Evolutionary conservation across 1,140 invertebrate species (phyloP), one percentile per base, ranked within the genome.

Genomic region (Doryteuthis pealeii): DNA sequence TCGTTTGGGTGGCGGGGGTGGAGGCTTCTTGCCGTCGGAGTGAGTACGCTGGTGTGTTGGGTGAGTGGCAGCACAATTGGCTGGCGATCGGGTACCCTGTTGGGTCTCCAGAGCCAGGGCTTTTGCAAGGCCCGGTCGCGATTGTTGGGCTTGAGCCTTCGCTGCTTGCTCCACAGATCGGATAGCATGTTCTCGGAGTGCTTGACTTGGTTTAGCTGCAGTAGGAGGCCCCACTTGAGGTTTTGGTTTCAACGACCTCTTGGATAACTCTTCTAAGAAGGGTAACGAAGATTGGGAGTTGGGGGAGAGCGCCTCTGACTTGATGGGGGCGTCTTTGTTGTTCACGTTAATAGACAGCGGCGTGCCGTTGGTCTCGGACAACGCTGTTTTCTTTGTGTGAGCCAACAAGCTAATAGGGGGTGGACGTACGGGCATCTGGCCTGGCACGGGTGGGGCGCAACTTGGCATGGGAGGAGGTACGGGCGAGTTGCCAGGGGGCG

Each of bases 251-350:
- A 32, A 67, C 33, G 74, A 65, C 45, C 74, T 66, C 30, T 72
- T 78, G n/a, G 75, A 72, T 40, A 80, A 35, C 70, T 80, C 78
- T n/a, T 68, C 54, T 35, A 78, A 35, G 68, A 77, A 78, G 71
- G 79, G 80, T 69, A 81, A 76, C 75, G 76, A 77, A 70, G 54
- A 74, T 22, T 74, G 67, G 69, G 67, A 49, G 32, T 73, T 71
- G 45, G 76, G 45, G 2, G 71, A 65, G 28, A 54, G 65, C 18
- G 70, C 58, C 62, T 65, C 70, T 4, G 18, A 12, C 32, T 68
- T 68, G 5, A 31, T 31, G 18, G 66, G 66, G 15, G 66, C 28
- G 5, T 68, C 66, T 68, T 68, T 68, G 66, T 68, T 3, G 66
- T 68, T 68, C 14, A 68, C 30, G 10, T 33, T 68, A 15, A 68